phyloP scores from a whole-genome alignment of 1,140 invertebrate genomes.

The Holotrichia oblita region DNA sequence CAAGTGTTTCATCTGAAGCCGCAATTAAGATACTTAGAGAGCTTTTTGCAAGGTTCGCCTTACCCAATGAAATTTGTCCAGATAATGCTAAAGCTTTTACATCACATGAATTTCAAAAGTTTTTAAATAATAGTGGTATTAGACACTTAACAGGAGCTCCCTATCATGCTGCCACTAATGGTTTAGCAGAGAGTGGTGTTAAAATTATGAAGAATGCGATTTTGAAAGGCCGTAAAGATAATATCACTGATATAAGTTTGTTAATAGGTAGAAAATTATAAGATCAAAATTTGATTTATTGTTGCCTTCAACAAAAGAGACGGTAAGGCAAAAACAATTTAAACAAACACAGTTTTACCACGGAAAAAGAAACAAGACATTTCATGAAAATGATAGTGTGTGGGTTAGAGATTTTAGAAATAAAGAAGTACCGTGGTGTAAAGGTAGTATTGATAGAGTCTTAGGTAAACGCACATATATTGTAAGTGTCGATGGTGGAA shows the following conservation, averaged over 20 bases:
- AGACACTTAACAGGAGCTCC: conserved; percentile 55
- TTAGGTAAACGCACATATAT: no score
- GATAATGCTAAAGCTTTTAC: conserved; percentile 57
- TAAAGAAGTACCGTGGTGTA: background rate
- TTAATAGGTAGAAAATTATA: conserved; percentile 6
- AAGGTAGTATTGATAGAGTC: no score
- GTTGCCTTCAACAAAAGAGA: background rate
- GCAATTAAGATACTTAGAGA: conserved; percentile 46
- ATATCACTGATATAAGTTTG: background rate
- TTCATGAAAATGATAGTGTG: background rate
- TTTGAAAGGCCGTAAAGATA: background rate
- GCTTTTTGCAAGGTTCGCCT: conserved; percentile 57
- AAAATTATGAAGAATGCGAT: conserved; percentile 55
- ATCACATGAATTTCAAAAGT: conserved; percentile 53
- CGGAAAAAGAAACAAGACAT: background rate
- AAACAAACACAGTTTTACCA: background rate
- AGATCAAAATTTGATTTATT: conserved; percentile 28
- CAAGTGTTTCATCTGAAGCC: background rate
- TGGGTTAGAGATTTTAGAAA: conserved; percentile 14
- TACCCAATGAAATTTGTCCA: conserved; percentile 53
- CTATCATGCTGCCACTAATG: conserved; percentile 58
- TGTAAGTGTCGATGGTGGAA: background rate
- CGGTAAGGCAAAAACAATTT: background rate
- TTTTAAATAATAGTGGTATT: conserved; percentile 54
- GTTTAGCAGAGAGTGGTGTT: conserved; percentile 59